Conservation (phyloP, 2,797 vertebrate genomes). For the Platyrinchus mystaceus region DNA sequence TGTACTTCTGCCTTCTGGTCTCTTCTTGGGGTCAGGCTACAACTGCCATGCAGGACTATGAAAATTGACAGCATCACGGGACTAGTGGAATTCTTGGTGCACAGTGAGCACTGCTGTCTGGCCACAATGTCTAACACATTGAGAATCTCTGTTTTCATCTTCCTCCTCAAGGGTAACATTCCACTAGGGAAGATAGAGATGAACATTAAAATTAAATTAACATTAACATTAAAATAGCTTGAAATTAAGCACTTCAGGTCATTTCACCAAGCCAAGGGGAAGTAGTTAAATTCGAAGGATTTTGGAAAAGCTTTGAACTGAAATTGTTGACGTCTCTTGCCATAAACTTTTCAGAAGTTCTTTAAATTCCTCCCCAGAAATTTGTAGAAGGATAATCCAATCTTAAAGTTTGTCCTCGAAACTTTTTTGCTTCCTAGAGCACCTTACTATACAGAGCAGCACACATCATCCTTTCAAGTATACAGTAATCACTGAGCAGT, state of each 20-base stretch:
- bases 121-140: background rate
- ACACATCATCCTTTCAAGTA: background rate
- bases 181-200: background rate
- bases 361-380: background rate
- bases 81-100: background rate
- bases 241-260: background rate
- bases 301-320: background rate
- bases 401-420: background rate
- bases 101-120: background rate
- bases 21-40: background rate
- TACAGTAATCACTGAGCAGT: background rate
- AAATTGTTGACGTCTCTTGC: background rate
- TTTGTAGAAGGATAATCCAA: background rate
- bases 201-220: background rate
- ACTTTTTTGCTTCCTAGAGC: background rate
- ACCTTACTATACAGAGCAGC: background rate
- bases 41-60: background rate
- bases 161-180: background rate
- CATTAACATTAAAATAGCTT: background rate
- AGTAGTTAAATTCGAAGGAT: background rate
- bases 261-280: background rate
- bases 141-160: background rate
- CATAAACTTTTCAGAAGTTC: background rate
- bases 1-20: background rate
- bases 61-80: background rate